These are phyloP conservation scores for Lota lota DNA, from an alignment of 2,113 vertebrate species.

Conservation along the genomic window DNA sequence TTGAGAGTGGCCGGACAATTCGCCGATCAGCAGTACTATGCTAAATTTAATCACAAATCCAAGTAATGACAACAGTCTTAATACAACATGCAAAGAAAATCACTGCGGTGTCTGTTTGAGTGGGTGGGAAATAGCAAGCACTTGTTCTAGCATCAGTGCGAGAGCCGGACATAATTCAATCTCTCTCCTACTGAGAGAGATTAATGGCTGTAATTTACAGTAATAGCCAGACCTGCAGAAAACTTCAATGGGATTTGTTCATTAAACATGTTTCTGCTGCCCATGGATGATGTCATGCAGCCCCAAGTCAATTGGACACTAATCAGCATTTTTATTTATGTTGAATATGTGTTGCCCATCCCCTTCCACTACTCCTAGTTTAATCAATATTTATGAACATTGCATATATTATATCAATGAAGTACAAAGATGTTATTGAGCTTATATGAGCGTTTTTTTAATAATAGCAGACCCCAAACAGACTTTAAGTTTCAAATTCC, in stretches of 20 bases:
- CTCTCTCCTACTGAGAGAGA: constrained; percentile 2
- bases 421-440: too few species aligned
- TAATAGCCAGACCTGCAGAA: not conserved
- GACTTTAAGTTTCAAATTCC: too few species aligned
- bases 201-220: constrained; percentile 2
- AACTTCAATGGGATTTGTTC: not conserved
- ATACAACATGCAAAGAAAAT: constrained; percentile 35
- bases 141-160: constrained; percentile 8
- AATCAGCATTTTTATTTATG: not conserved
- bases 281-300: not conserved
- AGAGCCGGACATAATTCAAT: constrained; percentile 6
- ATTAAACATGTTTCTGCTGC: constrained; percentile 14
- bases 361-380: not conserved
- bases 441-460: too few species aligned
- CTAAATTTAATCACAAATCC: constrained; percentile 76
- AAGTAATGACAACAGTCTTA: constrained; percentile 50
- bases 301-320: not conserved
- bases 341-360: not conserved
- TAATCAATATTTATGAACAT: too few species aligned
- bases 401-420: too few species aligned
- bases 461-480: too few species aligned
- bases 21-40: constrained; percentile 67
- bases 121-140: constrained; percentile 2
- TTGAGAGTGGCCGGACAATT: constrained; percentile 75
- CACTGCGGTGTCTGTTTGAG: constrained; percentile 26